Base-by-base conservation (phyloP, 2,888 invertebrate species). In the Dasypogon diadema region DNA sequence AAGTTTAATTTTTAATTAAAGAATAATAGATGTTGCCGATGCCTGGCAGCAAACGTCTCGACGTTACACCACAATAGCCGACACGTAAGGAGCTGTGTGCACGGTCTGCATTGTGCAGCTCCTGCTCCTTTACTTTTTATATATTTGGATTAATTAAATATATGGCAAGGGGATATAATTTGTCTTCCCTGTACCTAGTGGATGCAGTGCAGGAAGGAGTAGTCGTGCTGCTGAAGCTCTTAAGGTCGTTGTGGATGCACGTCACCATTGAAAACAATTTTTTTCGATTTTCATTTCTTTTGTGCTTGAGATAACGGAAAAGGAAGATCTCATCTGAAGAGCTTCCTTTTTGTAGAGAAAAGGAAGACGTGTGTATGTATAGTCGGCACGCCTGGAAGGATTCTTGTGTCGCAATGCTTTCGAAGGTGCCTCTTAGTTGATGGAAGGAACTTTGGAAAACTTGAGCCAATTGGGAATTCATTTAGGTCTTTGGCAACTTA, bases 1-100 rank as follows among this genome's bases (percentile, higher is more conserved):
- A 54, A 70, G 70, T 70, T 70, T 70, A 70, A 70, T 70, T 70
- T 70, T 70, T 70, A 70, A 70, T 70, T 70, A 70, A 70, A 70
- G 70, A 70, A 70, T 54, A 70, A 70, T 70, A 70, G 70, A 54
- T 70, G 34, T 24, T 22, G 14, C 70, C 34, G n/a, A 26, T 26
- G 14, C 18, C 54, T 12, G 16, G 54, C 8, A 54, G 54, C 12
- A 21, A 12, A 22, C 16, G 8, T 54, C 18, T 22, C 8, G 12
- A 8, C 54, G 22, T 42, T 12, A 42, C 42, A 12, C 18, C 4
- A 12, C 16, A 30, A 30, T 5, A 14, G n/a, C 12, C 16, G 48
- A 16, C 48, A 48, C 14, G 48, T 14, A 48, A 48, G 16, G 48
- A 16, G 5, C 16, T 16, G n/a, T n/a, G n/a, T 48, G n/a, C 16